Percentiles rank a stretch among this genome's conserved stretches.
phyloP scores from a whole-genome alignment of 2,113 vertebrate genomes.

The Suncus etruscus region DNA sequence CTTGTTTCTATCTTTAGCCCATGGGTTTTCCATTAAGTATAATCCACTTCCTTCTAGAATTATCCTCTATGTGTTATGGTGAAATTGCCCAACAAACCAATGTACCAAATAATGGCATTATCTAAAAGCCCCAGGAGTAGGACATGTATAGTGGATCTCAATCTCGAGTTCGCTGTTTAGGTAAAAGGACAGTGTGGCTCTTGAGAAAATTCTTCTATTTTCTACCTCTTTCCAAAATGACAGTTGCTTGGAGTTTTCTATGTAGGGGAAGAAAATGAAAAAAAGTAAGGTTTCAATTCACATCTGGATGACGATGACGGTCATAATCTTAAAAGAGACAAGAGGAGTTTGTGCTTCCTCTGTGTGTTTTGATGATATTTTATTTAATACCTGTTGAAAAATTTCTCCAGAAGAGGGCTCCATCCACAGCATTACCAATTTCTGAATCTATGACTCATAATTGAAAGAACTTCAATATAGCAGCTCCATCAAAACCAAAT shows the following conservation, averaged over 20 bases:
- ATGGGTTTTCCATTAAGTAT: slow-evolving; percentile 57
- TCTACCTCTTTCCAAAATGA: background rate
- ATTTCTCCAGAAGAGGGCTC: slow-evolving; percentile 92
- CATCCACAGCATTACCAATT: slow-evolving; percentile 85
- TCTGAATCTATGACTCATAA: slow-evolving; percentile 61
- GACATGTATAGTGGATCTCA: background rate
- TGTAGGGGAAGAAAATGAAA: slow-evolving; percentile 14
- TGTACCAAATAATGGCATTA: background rate
- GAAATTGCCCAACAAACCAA: slow-evolving; percentile 12
- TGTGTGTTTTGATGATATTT: slow-evolving; percentile 59
- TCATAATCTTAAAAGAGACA: background rate
- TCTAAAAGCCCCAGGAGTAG: background rate
- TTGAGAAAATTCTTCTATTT: background rate
- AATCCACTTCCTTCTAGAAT: slow-evolving; percentile 54
- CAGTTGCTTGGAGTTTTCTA: background rate
- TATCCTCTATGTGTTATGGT: background rate
- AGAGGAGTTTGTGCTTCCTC: background rate
- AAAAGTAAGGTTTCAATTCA: background rate
- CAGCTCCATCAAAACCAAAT: slow-evolving; percentile 63
- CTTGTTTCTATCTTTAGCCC: slow-evolving; percentile 57
- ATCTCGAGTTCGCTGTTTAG: slow-evolving; percentile 17
- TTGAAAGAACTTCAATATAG: slow-evolving; percentile 68
- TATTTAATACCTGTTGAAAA: slow-evolving; percentile 75
- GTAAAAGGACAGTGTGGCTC: background rate
- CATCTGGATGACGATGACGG: background rate